phyloP scores from a whole-genome alignment of 2,888 invertebrate genomes.

The Nebria salina region DNA sequence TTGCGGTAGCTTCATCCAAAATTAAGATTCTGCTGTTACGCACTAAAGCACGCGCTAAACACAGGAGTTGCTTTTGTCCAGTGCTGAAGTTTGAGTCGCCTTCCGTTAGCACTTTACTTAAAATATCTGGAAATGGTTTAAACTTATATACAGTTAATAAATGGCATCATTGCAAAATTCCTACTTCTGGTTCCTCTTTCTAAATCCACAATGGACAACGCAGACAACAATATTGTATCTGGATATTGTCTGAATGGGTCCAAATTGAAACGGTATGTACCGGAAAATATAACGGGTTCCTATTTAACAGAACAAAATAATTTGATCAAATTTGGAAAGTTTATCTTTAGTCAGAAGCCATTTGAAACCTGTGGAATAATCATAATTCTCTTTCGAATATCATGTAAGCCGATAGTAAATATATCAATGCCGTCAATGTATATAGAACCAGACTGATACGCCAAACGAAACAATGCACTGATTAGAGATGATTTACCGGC shows the following conservation, averaged over 20 bases:
- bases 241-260: slow-evolving; percentile 70
- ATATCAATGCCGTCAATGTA: slow-evolving; percentile 66
- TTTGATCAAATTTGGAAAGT: not conserved
- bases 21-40: slow-evolving; percentile 76
- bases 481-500: slow-evolving; percentile 68
- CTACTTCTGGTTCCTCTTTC: slow-evolving; percentile 16
- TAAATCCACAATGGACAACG: slow-evolving; percentile 61
- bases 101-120: slow-evolving; percentile 74
- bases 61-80: slow-evolving; percentile 83
- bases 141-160: not conserved
- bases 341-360: slow-evolving; percentile 10
- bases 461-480: slow-evolving; percentile 68
- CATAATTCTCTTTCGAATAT: slow-evolving; percentile 67
- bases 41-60: slow-evolving; percentile 81
- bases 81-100: slow-evolving; percentile 81
- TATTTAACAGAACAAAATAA: slow-evolving; percentile 44
- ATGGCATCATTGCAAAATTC: not conserved
- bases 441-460: slow-evolving; percentile 65
- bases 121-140: slow-evolving; percentile 60
- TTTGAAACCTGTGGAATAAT: slow-evolving; percentile 69
- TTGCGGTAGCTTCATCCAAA: slow-evolving; percentile 70
- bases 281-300: slow-evolving; percentile 75
- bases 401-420: slow-evolving; percentile 64
- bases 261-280: slow-evolving; percentile 72
- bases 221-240: slow-evolving; percentile 55